phyloP scores from a whole-genome alignment of 2,113 vertebrate genomes.

The Athene noctua region DNA sequence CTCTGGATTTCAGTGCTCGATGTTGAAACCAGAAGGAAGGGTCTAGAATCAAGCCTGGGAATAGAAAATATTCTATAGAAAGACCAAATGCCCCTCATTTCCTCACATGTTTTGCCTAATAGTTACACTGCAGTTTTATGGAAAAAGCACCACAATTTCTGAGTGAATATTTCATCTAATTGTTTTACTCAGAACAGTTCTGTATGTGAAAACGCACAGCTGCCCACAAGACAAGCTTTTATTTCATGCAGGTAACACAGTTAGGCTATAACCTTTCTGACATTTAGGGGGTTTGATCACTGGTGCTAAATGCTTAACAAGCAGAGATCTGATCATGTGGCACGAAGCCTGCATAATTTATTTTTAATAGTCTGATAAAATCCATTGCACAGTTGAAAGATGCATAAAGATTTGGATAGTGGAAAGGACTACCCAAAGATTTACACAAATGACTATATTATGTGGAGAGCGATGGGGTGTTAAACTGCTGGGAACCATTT shows the following conservation, averaged over 20 bases:
- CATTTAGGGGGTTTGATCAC: slow-evolving; percentile 46
- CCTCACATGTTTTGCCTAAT: neutral
- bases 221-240: neutral
- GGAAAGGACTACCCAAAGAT: neutral
- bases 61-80: neutral
- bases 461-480: neutral
- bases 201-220: neutral
- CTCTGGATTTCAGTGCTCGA: neutral
- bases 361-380: slow-evolving; percentile 42
- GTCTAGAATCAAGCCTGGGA: accelerated
- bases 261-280: slow-evolving; percentile 9
- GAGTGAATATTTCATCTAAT: neutral
- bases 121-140: neutral
- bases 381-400: neutral
- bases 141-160: neutral
- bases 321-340: slow-evolving; percentile 50
- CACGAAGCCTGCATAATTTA: slow-evolving; percentile 42
- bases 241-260: neutral
- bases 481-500: neutral
- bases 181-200: neutral
- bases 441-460: neutral
- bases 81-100: neutral
- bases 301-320: slow-evolving; percentile 41
- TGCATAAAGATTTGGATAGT: neutral
- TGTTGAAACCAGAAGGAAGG: neutral